These are phyloP conservation scores for Machimus atricapillus DNA, from an alignment of 2,888 invertebrate species.

Conservation along the genomic window DNA sequence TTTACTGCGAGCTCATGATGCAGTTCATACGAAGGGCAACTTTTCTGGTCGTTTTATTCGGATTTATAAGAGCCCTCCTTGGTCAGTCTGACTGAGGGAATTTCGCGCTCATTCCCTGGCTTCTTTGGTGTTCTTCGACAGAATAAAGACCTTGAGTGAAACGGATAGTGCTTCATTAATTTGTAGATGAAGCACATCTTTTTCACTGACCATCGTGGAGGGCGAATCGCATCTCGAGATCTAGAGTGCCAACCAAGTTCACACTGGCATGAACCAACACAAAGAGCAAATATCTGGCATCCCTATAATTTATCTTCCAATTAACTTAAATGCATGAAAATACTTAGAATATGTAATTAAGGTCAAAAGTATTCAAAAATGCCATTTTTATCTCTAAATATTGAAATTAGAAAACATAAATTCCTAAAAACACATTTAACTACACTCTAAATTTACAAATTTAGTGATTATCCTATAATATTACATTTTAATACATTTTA, in stretches of 20 bases:
- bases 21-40: background rate
- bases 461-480: too few relatives aligned
- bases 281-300: background rate
- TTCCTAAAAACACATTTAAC: too few relatives aligned
- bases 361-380: too few relatives aligned
- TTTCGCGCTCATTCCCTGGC: background rate
- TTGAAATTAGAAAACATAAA: too few relatives aligned
- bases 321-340: too few relatives aligned
- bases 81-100: background rate
- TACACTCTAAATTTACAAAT: too few relatives aligned
- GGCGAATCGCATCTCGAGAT: background rate
- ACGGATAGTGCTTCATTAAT: slow-evolving; percentile 13
- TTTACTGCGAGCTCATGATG: slow-evolving; percentile 16
- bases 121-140: slow-evolving; percentile 7
- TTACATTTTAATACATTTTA: too few relatives aligned
- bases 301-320: too few relatives aligned
- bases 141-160: background rate
- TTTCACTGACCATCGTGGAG: background rate
- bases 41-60: background rate
- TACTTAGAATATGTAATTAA: too few relatives aligned
- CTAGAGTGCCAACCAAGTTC: background rate
- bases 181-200: background rate
- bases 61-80: background rate
- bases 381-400: too few relatives aligned
- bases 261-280: background rate